Evolutionary conservation across 2,888 invertebrate genomes (phyloP).

Genomic region (Drosophila pseudotakahashii): DNA sequence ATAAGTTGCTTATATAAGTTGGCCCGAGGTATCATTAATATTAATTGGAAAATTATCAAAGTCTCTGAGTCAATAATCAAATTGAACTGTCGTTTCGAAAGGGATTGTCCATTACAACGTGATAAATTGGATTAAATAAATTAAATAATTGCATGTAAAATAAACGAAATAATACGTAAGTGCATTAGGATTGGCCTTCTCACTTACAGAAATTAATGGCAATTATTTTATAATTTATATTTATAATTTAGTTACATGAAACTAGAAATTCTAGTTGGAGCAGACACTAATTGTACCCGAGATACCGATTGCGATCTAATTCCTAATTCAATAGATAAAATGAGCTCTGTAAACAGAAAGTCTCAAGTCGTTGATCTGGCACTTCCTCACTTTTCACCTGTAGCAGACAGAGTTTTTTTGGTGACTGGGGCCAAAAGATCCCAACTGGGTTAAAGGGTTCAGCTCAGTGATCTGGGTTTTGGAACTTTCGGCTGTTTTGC

Average conservation of each 20-base stretch:
- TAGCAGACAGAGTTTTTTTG: background rate
- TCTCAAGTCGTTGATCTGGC: slow-evolving; percentile 42
- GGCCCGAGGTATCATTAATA: slow-evolving; percentile 17
- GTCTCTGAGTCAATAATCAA: slow-evolving; percentile 2
- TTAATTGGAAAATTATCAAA: slow-evolving; percentile 38
- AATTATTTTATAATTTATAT: background rate
- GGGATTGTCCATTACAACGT: slow-evolving; percentile 8
- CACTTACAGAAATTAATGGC: background rate
- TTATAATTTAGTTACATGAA: background rate
- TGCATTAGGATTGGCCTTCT: background rate
- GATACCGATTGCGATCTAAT: slow-evolving; percentile 5
- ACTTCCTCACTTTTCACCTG: slow-evolving; percentile 13
- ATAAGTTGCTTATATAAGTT: slow-evolving; percentile 31
- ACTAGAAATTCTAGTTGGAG: slow-evolving; percentile 1
- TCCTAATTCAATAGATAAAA: slow-evolving; percentile 30
- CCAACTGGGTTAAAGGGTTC: slow-evolving; percentile 51
- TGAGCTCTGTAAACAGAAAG: slow-evolving; percentile 41
- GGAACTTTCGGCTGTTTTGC: slow-evolving; percentile 49
- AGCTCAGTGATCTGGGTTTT: slow-evolving; percentile 33
- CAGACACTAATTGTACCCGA: background rate
- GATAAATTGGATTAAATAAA: slow-evolving; percentile 5
- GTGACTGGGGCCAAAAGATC: slow-evolving; percentile 10
- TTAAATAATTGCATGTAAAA: slow-evolving; percentile 19
- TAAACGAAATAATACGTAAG: background rate
- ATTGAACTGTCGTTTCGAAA: slow-evolving; percentile 19